These are phyloP conservation scores for Eucidaris tribuloides DNA, from an alignment of 35 echinoderm and acorn worm genomes.

Conservation along the genomic window DNA sequence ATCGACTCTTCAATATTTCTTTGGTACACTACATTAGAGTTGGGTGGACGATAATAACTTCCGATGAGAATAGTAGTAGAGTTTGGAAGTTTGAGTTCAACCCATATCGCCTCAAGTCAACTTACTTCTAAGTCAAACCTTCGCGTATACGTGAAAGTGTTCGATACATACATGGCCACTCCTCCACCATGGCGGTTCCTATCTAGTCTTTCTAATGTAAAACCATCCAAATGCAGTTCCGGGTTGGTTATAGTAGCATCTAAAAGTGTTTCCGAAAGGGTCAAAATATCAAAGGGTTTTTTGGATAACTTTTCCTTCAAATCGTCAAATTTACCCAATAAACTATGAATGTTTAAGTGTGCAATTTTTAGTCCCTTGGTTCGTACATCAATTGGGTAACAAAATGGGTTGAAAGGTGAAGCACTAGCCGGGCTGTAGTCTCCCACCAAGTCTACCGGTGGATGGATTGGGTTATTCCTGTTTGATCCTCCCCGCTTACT, in stretches of 20 bases:
- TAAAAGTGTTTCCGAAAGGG: background rate
- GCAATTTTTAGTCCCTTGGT: background rate
- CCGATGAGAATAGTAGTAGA: background rate
- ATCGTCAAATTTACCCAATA: background rate
- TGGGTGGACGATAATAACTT: background rate
- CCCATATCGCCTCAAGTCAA: background rate
- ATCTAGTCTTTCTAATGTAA: background rate
- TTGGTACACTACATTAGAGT: background rate
- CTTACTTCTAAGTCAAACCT: background rate
- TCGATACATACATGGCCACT: background rate
- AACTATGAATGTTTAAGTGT: background rate
- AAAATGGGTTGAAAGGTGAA: background rate
- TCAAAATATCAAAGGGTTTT: conserved; percentile 6
- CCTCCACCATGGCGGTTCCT: background rate
- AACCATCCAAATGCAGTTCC: background rate
- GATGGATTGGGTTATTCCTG: background rate
- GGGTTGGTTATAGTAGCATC: background rate
- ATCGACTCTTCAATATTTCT: background rate
- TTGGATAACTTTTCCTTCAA: background rate
- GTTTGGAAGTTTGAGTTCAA: background rate
- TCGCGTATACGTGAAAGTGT: background rate
- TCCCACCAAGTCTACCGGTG: background rate
- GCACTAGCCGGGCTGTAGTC: background rate
- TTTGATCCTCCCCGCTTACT: background rate
- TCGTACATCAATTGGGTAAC: background rate